Conservation (phyloP, 35 echinoderm and acorn worm species). For the Patiria miniata region DNA sequence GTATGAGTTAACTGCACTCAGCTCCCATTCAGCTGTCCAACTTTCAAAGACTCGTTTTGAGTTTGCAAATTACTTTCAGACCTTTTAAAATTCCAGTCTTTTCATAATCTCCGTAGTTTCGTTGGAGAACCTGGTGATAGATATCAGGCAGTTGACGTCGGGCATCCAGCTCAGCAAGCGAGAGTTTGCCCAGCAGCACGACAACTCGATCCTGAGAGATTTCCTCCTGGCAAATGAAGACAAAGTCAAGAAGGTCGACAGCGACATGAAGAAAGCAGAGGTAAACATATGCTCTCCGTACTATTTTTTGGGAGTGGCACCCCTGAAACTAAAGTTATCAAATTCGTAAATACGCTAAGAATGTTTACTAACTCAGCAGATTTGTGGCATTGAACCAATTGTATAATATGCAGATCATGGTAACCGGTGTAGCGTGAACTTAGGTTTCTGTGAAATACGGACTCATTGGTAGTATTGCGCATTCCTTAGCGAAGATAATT, state of each 20-base stretch:
- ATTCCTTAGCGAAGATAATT: too few relatives aligned
- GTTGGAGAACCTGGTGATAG: constrained; percentile 73
- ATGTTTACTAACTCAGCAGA: too few relatives aligned
- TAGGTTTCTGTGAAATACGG: too few relatives aligned
- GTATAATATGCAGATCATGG: too few relatives aligned
- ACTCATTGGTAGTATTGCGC: too few relatives aligned
- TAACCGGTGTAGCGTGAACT: too few relatives aligned
- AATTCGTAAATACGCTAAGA: too few relatives aligned
- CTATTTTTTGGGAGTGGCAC: too few relatives aligned
- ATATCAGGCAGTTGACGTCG: constrained; percentile 70
- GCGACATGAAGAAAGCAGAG: constrained; percentile 78
- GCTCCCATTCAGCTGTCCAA: neutral
- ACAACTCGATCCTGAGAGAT: constrained; percentile 64
- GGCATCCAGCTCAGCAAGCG: constrained; percentile 90
- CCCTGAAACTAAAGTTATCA: too few relatives aligned
- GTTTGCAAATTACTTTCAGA: too few relatives aligned
- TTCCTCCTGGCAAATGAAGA: constrained; percentile 92
- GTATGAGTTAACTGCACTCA: neutral
- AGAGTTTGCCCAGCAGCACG: constrained; percentile 73
- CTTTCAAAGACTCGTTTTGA: neutral
- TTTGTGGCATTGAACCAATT: too few relatives aligned
- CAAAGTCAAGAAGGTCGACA: constrained; percentile 90
- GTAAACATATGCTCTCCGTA: constrained; percentile 32
- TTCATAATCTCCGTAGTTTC: constrained; percentile 45
- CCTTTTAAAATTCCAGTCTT: neutral